These are phyloP conservation scores for Andrena flavipes DNA, from an alignment of 2,888 invertebrate species.

Conservation along the genomic window DNA sequence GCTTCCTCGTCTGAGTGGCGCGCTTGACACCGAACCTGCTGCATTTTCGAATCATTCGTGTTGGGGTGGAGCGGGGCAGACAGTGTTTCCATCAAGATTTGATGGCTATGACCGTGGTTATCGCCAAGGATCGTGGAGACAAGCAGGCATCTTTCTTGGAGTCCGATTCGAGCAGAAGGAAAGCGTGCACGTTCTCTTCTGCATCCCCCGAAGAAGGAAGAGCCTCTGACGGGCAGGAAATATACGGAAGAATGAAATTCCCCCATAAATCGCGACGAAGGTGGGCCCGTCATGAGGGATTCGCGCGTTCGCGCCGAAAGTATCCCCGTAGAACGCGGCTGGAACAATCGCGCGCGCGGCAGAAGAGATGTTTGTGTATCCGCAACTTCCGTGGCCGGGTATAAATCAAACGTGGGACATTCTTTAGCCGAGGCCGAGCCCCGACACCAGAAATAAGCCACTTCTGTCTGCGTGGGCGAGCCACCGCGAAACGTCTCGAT, in stretches of 20 bases:
- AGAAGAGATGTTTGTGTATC: slow-evolving; percentile 69
- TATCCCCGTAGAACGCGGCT: slow-evolving; percentile 29
- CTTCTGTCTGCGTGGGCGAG: slow-evolving; percentile 64
- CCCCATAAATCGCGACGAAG: slow-evolving; percentile 62
- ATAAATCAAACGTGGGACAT: slow-evolving; percentile 77
- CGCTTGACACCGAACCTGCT: not conserved
- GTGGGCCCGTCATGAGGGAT: slow-evolving; percentile 45
- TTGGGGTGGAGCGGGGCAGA: too few species aligned
- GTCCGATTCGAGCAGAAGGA: not conserved
- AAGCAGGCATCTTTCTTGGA: too few species aligned
- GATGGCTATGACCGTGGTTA: too few species aligned
- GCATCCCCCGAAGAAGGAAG: not conserved
- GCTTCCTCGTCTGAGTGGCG: not conserved
- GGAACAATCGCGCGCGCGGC: slow-evolving; percentile 65
- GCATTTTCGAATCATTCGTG: not conserved
- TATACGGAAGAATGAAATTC: slow-evolving; percentile 58
- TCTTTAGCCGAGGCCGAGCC: slow-evolving; percentile 66
- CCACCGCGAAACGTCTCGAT: slow-evolving; percentile 67
- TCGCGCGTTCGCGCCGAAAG: slow-evolving; percentile 58
- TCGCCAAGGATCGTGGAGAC: too few species aligned
- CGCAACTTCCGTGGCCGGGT: slow-evolving; percentile 59
- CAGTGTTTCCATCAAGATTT: too few species aligned
- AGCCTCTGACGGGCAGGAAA: slow-evolving; percentile 27
- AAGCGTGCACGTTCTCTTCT: not conserved
- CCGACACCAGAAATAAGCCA: slow-evolving; percentile 76